Evolutionary conservation across 2,113 vertebrate species (phyloP).

Genomic region (Megaleporinus macrocephalus): DNA sequence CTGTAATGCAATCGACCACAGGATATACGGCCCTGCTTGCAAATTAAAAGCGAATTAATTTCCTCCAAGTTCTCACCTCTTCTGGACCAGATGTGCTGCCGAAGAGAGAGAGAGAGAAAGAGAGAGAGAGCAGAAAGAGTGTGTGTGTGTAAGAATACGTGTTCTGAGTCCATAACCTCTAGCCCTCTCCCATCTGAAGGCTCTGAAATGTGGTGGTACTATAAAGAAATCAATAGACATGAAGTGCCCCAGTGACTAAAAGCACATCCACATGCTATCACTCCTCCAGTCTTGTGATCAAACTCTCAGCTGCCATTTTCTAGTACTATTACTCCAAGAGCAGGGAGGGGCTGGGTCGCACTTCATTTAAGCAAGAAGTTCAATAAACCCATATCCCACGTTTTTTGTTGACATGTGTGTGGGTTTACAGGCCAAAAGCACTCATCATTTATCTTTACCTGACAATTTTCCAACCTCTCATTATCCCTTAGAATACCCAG

Average conservation of each 20-base stretch:
- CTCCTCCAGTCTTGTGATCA: constrained; percentile 23
- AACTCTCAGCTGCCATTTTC: constrained; percentile 6
- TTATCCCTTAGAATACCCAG: no score
- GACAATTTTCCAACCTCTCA: no score
- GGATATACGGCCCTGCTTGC: constrained; percentile 60
- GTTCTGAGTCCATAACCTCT: constrained; percentile 50
- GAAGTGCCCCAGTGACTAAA: constrained; percentile 50
- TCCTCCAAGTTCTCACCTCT: constrained; percentile 55
- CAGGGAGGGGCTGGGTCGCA: background rate
- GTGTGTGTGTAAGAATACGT: background rate
- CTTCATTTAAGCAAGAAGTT: constrained; percentile 60
- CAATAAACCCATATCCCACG: background rate
- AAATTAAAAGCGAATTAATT: constrained; percentile 66
- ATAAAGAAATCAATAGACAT: constrained; percentile 65
- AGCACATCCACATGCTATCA: constrained; percentile 48
- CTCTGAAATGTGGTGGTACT: constrained; percentile 49
- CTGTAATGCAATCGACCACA: constrained; percentile 60
- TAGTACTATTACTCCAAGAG: constrained; percentile 11
- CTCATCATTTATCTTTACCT: no score
- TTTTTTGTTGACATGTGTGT: no score
- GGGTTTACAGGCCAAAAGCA: no score
- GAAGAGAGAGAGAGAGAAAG: background rate
- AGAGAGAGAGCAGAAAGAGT: background rate
- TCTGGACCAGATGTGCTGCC: constrained; percentile 37
- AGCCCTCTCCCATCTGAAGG: constrained; percentile 34